Evolutionary conservation across 1,140 invertebrate genomes (phyloP), one percentile per base, ranked within the genome.

Genomic region (Episyrphus balteatus): DNA sequence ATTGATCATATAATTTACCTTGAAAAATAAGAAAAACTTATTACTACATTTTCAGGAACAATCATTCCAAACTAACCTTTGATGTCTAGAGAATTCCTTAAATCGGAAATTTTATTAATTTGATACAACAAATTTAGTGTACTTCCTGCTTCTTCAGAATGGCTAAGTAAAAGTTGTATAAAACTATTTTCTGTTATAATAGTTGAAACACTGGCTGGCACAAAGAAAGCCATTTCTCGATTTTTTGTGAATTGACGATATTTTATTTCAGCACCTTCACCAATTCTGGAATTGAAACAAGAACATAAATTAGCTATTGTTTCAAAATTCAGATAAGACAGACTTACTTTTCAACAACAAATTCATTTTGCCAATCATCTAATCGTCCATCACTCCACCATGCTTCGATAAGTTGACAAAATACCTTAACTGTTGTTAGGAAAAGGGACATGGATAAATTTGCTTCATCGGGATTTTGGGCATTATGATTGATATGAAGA

Each of bases 311-410:
- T 41, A 41, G 7, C 3, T 12, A 41, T 17, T 19, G 12, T 41
- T 41, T 41, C 8, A 12, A 41, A 41, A 14, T 26, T 26, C 3
- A 3, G 3, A 3, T 26, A 8, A 26, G 21, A 3, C 3, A 26
- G 17, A 19, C 36, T 19, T 37, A 45, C 42, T 46, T 41, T 43
- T 67, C 55, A 21, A 64, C 56, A 11, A 68, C 49, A 36, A 56
- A 68, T 50, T 68, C 65, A 14, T 47, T 38, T 1, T 51, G 53
- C 36, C 48, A 55, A 49, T 68, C 66, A 38, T 60, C 46, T 1
- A 68, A 51, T 1, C 50, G 34, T 7, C 55, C 61, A 8, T 54
- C 49, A 0, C 46, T 56, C 62, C 61, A 67, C 62, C 62, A 68
- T 11, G 49, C 53, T 19, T 67, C 61, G 10, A 61, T 54, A 14